Percentiles rank a stretch among this genome's conserved stretches.
Evolutionary conservation across 1,140 invertebrate genomes (phyloP).

Genomic region (Drosophila ambigua): DNA sequence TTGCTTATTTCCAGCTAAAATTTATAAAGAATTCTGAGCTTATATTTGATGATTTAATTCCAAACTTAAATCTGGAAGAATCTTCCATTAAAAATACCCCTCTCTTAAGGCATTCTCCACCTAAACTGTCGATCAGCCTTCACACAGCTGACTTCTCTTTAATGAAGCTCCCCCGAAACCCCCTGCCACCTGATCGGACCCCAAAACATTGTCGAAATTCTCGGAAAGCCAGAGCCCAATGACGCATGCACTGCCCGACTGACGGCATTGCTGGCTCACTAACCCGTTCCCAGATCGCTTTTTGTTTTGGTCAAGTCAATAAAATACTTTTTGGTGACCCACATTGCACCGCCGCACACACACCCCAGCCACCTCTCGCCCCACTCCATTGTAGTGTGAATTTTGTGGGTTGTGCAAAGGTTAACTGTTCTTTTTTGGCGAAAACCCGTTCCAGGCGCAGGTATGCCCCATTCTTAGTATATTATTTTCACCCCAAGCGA

Average conservation of each 20-base stretch:
- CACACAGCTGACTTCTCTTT: slow-evolving; percentile 1
- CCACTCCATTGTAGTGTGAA: slow-evolving; percentile 37
- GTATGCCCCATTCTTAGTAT: slow-evolving; percentile 1
- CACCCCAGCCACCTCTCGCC: slow-evolving; percentile 3
- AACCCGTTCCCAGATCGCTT: slow-evolving; percentile 51
- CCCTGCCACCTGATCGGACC: neutral
- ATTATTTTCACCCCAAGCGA: slow-evolving; percentile 13
- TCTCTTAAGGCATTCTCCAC: neutral
- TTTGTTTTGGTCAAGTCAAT: slow-evolving; percentile 60
- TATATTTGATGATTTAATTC: too few relatives aligned
- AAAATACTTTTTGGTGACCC: slow-evolving; percentile 63
- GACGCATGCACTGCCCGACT: slow-evolving; percentile 49
- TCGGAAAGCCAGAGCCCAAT: slow-evolving; percentile 40
- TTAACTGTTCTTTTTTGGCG: slow-evolving; percentile 53
- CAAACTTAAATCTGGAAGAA: neutral
- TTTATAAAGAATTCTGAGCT: too few relatives aligned
- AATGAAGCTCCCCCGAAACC: neutral
- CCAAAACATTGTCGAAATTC: slow-evolving; percentile 18
- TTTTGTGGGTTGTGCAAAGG: slow-evolving; percentile 46
- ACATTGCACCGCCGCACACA: slow-evolving; percentile 49
- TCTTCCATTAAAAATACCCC: neutral
- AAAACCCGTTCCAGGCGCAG: slow-evolving; percentile 51
- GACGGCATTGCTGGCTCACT: slow-evolving; percentile 54
- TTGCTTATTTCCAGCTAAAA: too few relatives aligned
- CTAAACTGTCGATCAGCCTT: neutral